Percentiles rank a stretch among this genome's conserved stretches.
Evolutionary conservation across 1,140 invertebrate genomes (phyloP).

Genomic region (Magallana ariakensis): DNA sequence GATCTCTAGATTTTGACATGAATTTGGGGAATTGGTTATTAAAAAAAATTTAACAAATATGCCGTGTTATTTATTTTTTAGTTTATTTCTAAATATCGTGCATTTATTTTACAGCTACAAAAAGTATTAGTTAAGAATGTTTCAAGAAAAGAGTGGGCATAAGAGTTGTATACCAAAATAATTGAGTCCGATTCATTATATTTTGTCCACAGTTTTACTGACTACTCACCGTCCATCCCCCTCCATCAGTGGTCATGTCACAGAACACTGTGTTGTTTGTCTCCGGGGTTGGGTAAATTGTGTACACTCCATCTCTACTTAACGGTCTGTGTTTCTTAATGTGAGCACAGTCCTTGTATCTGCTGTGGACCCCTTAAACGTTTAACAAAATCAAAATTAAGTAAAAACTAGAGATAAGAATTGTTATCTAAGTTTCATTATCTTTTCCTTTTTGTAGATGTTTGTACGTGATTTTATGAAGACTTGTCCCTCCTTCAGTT

Average conservation of each 20-base stretch:
- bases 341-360: neutral
- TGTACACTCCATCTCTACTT: neutral
- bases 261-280: neutral
- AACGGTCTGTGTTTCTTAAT: neutral
- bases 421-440: neutral
- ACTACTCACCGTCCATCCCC: constrained; percentile 12
- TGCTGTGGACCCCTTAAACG: neutral
- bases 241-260: constrained; percentile 27
- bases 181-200: too few relatives aligned
- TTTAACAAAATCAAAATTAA: neutral
- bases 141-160: too few relatives aligned
- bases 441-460: neutral
- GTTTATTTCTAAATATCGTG: too few relatives aligned
- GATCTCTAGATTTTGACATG: too few relatives aligned
- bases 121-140: too few relatives aligned
- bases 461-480: neutral
- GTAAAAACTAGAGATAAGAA: neutral
- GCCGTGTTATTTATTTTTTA: too few relatives aligned
- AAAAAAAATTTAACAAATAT: too few relatives aligned
- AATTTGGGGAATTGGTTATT: too few relatives aligned
- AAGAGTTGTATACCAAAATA: too few relatives aligned
- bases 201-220: too few relatives aligned
- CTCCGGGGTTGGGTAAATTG: neutral
- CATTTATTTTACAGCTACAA: too few relatives aligned
- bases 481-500: neutral